These are phyloP conservation scores for Coregonus ussuriensis DNA, from an alignment of 2,797 vertebrate genomes.

Conservation along the genomic window DNA sequence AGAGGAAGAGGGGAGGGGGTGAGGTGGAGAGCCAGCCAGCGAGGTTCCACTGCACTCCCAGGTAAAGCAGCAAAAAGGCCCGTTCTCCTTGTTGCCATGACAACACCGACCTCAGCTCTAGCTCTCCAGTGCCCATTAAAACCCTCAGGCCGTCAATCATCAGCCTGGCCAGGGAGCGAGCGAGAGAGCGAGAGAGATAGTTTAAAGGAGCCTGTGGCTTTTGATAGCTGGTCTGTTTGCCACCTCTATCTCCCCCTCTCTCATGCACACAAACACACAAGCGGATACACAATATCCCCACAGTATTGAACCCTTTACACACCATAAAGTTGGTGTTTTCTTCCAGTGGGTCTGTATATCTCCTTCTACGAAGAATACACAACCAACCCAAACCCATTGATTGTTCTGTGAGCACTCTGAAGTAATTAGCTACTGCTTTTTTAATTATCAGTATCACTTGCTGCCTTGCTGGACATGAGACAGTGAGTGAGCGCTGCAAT, in stretches of 20 bases:
- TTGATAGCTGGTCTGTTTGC: constrained; percentile 70
- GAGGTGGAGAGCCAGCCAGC: constrained; percentile 1
- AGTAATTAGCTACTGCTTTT: constrained; percentile 33
- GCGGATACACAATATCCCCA: constrained; percentile 19
- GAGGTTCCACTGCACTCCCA: constrained; percentile 74
- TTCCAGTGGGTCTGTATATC: not conserved
- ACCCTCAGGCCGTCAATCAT: constrained; percentile 86
- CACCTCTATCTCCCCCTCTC: constrained; percentile 55
- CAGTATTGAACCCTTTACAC: constrained; percentile 51
- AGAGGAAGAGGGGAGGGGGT: constrained; percentile 11
- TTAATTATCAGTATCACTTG: constrained; percentile 35
- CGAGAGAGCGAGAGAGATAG: constrained; percentile 48
- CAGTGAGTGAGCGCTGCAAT: constrained; percentile 70
- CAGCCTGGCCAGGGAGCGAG: constrained; percentile 68
- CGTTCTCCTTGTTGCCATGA: constrained; percentile 84
- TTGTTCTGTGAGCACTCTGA: constrained; percentile 9
- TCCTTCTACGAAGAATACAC: not conserved
- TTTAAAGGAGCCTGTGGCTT: constrained; percentile 77
- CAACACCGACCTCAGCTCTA: constrained; percentile 83
- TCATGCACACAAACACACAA: constrained; percentile 60
- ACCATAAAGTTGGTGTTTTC: constrained; percentile 11
- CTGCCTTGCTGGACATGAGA: constrained; percentile 55
- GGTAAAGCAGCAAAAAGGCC: constrained; percentile 79
- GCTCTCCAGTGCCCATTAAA: constrained; percentile 84
- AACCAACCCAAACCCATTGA: constrained; percentile 7